Conservation (phyloP, 2,888 invertebrate genomes). For the Lasioglossum lativentre region DNA sequence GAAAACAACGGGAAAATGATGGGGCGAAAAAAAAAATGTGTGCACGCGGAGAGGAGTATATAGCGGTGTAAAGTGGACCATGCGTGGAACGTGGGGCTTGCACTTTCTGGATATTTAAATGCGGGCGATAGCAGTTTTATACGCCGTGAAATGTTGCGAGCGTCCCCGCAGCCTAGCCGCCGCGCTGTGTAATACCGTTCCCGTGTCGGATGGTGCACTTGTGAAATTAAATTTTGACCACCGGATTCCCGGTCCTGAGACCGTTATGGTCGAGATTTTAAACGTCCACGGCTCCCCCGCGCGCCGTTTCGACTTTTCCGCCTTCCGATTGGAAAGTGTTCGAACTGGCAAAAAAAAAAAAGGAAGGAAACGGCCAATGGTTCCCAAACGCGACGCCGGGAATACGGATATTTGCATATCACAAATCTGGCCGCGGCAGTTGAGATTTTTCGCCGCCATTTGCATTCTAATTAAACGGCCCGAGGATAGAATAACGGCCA, state of each 20-base stretch:
- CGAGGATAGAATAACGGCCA: conserved; percentile 23
- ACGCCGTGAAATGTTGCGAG: conserved; percentile 26
- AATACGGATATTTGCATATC: conserved; percentile 49
- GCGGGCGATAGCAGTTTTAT: conserved; percentile 58
- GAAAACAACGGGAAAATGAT: neutral
- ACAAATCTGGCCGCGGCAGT: neutral
- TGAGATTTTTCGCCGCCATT: conserved; percentile 46
- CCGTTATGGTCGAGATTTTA: neutral
- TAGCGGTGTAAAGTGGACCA: conserved; percentile 9
- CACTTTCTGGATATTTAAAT: conserved; percentile 62
- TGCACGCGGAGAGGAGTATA: neutral
- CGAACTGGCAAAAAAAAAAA: neutral
- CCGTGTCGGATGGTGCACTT: conserved; percentile 36
- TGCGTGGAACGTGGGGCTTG: neutral
- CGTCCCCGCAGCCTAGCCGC: conserved; percentile 16
- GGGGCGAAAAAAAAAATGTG: neutral
- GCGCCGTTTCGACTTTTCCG: neutral
- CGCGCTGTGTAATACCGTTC: conserved; percentile 31
- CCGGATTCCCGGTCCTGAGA: neutral
- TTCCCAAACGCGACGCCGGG: neutral
- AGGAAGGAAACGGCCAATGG: neutral
- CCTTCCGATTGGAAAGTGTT: conserved; percentile 29
- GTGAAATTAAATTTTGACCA: conserved; percentile 59
- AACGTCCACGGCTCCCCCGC: neutral
- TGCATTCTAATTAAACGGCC: conserved; percentile 50